Evolutionary conservation across 2,113 vertebrate species (phyloP).

Genomic region (Chauna torquata): DNA sequence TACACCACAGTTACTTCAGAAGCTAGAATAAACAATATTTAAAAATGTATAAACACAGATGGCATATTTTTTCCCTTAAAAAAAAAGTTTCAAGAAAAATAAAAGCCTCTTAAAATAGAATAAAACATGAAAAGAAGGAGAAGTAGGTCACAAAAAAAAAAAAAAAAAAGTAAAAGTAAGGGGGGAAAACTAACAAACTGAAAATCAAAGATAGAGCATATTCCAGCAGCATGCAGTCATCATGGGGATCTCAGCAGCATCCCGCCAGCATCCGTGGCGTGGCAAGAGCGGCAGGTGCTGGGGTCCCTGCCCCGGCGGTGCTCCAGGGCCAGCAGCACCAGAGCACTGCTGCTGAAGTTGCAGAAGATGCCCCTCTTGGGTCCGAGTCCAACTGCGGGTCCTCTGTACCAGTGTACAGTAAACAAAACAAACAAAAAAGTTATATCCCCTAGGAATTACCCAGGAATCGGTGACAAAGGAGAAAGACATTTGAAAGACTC

Average conservation of each 20-base stretch:
- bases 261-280: too few relatives aligned
- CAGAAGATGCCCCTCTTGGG: background rate
- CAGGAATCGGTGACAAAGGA: background rate
- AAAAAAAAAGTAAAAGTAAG: background rate
- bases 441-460: background rate
- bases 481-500: background rate
- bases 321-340: too few relatives aligned
- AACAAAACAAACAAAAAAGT: background rate
- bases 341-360: too few relatives aligned
- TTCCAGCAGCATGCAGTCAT: rapidly evolving
- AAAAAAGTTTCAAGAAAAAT: background rate
- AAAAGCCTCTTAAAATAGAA: conserved; percentile 33
- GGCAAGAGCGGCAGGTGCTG: too few relatives aligned
- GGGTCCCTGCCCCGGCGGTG: background rate
- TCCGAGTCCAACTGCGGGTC: background rate
- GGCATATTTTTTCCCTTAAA: conserved; percentile 24
- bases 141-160: background rate
- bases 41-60: conserved; percentile 54
- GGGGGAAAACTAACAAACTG: background rate
- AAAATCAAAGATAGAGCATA: background rate
- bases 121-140: conserved; percentile 19
- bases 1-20: background rate
- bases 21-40: conserved; percentile 45
- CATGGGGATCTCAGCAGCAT: background rate
- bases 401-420: background rate